Evolutionary conservation across 2,888 invertebrate species (phyloP), one percentile per base, ranked within the genome.

Genomic region (Diplolepis rosae): DNA sequence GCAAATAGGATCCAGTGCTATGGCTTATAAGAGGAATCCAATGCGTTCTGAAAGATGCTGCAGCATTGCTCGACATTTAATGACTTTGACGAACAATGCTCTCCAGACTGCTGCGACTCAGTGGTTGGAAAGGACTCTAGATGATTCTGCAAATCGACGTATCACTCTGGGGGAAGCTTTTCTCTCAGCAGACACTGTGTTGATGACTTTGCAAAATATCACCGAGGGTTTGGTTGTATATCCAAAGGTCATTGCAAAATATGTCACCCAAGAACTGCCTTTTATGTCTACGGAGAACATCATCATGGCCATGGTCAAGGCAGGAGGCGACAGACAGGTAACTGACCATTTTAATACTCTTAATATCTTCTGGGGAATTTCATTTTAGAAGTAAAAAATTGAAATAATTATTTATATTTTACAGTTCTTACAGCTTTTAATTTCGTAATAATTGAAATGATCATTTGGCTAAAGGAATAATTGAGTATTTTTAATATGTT

Each of bases 21-120:
- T 99, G 99, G 95, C 99, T 0, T 99, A 99, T 89, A 99, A 99
- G 88, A 92, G 98, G 66, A 99, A 99, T 89, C 99, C 99, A 0
- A 99, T 99, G 98, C 92, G 99, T 76, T 95, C 96, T 1, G 99
- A 99, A 88, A 93, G 99, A 27, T 95, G 97, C 85, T 99, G 99
- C 89, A 95, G 98, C 1, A 90, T 99, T 67, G 95, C 98, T 0
- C 93, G 99, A 18, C 96, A 97, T 87, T 90, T 99, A 71, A 98
- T 99, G 90, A 93, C 95, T 2, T 89, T 98, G 0, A 92, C 93
- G 42, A 92, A 93, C 11, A 95, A 96, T 84, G 93, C 95, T 0
- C 93, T 95, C 0, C 94, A 96, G 80, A 98, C 97, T 0, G 95
- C 95, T 75, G 94, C 96, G 0, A 95, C 94, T 0, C 99, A 99